Conservation (phyloP, 1,140 invertebrate species). For the Oppia nitens region DNA sequence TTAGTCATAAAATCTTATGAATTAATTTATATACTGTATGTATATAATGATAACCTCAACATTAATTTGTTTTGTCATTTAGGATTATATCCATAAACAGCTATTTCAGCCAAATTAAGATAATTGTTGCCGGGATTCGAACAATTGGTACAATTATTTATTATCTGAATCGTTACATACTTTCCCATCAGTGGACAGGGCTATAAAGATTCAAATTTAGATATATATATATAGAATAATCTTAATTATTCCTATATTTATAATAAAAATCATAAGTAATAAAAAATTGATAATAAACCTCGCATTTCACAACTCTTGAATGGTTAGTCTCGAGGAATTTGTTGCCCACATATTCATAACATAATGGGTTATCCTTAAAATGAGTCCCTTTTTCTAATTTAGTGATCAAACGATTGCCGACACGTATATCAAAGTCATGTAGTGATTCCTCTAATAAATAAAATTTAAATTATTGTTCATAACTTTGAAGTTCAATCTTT, state of each 20-base stretch:
- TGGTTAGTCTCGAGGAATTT: background rate
- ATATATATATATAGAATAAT: no score
- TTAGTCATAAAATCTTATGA: background rate
- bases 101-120: background rate
- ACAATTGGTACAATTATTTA: background rate
- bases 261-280: background rate
- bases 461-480: no score
- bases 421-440: background rate
- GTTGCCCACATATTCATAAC: background rate
- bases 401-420: background rate
- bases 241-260: background rate
- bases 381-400: background rate
- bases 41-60: no score
- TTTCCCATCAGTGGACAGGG: background rate
- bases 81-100: background rate
- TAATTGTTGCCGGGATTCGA: background rate
- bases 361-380: background rate
- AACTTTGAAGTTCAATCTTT: no score
- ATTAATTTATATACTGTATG: background rate
- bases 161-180: background rate
- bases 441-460: background rate
- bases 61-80: no score
- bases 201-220: background rate
- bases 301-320: background rate
- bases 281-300: background rate